phyloP scores from a whole-genome alignment of 2,113 vertebrate species.

The Cervus canadensis region DNA sequence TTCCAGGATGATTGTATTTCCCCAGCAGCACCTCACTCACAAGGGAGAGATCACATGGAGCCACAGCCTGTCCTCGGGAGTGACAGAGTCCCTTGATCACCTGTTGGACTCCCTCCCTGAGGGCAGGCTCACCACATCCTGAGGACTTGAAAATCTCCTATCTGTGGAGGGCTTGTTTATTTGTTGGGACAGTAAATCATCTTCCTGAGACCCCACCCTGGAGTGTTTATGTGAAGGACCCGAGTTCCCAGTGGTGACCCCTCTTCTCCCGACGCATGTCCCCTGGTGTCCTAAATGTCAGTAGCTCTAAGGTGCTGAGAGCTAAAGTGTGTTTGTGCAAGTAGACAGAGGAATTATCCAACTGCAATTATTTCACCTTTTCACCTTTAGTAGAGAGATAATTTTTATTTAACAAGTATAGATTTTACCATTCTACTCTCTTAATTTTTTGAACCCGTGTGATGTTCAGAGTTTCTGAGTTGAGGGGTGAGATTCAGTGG shows the following conservation, averaged over 20 bases:
- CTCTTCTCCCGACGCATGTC: background rate
- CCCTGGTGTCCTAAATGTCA: too few species aligned
- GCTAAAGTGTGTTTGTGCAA: background rate
- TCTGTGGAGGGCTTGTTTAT: background rate
- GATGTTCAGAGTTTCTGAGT: background rate
- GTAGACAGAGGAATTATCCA: background rate
- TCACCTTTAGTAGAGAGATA: background rate
- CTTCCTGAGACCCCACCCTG: too few species aligned
- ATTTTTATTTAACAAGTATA: background rate
- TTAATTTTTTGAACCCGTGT: background rate
- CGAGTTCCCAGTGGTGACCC: background rate
- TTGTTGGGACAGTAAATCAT: background rate
- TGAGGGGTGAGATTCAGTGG: background rate
- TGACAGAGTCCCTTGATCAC: too few species aligned
- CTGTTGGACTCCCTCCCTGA: too few species aligned
- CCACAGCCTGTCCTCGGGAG: too few species aligned
- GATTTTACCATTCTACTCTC: background rate
- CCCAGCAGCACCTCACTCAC: too few species aligned
- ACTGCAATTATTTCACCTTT: background rate
- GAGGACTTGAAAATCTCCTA: accelerated
- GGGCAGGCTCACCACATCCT: too few species aligned
- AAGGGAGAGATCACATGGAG: too few species aligned
- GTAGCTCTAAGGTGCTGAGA: background rate
- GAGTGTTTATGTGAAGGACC: background rate
- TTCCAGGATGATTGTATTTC: too few species aligned